These are phyloP conservation scores for Bombus vancouverensis DNA, from an alignment of 1,140 invertebrate species.

Conservation along the genomic window DNA sequence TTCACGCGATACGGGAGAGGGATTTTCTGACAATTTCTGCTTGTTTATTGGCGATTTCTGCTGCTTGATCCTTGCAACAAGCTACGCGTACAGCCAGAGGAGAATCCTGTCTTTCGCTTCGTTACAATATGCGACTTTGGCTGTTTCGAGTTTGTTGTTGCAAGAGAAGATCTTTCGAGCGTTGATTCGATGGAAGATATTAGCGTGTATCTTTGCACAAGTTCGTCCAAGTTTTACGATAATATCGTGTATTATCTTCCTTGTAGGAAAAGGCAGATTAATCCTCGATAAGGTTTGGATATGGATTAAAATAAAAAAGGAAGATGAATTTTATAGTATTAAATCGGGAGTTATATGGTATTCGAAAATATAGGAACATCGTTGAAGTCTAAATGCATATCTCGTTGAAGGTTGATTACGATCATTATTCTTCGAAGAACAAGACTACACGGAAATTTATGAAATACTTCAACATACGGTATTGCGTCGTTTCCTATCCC, in stretches of 20 bases:
- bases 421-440: not conserved
- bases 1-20: not conserved
- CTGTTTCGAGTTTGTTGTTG: not conserved
- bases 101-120: not conserved
- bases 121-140: not conserved
- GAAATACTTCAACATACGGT: not conserved
- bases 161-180: not conserved
- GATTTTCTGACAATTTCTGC: not conserved
- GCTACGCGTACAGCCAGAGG: too few species aligned
- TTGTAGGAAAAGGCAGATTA: too few species aligned
- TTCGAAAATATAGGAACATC: not conserved
- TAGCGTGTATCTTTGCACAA: not conserved
- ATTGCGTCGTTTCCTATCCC: not conserved
- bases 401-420: not conserved
- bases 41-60: constrained; percentile 27
- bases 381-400: not conserved
- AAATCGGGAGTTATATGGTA: too few species aligned
- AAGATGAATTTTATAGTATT: too few species aligned
- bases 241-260: not conserved
- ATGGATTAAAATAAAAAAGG: too few species aligned
- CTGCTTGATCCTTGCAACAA: not conserved
- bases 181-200: not conserved
- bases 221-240: not conserved
- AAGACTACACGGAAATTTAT: not conserved
- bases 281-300: too few species aligned